phyloP scores from a whole-genome alignment of 2,797 vertebrate genomes.

The Nannoperca australis region DNA sequence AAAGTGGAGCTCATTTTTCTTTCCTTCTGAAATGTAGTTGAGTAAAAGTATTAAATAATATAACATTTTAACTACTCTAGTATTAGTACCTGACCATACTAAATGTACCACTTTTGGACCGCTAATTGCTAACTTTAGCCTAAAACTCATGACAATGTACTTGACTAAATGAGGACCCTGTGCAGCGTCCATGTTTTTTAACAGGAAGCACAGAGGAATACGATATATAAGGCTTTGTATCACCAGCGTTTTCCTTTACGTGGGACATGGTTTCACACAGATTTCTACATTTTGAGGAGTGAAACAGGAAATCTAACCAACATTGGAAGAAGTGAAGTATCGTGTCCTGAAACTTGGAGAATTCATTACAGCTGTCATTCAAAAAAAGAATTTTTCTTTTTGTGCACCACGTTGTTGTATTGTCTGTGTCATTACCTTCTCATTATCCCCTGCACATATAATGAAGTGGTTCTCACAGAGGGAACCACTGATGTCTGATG shows the following conservation, averaged over 20 bases:
- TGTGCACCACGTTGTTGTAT: neutral
- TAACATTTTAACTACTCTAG: no score
- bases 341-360: neutral
- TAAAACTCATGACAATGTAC: neutral
- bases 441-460: neutral
- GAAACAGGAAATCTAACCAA: neutral
- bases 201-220: neutral
- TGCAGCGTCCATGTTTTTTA: neutral
- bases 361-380: neutral
- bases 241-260: neutral
- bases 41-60: no score
- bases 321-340: neutral
- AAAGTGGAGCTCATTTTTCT: neutral
- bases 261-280: neutral
- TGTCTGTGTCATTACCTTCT: neutral
- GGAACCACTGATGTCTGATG: neutral
- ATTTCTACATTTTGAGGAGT: neutral
- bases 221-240: neutral
- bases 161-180: neutral
- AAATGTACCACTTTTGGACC: no score
- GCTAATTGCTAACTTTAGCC: no score
- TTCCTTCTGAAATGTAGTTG: neutral
- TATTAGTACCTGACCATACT: neutral
- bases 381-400: neutral
- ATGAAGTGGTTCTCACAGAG: neutral